These are phyloP conservation scores for Drosophila buzzatii DNA, from an alignment of 2,888 invertebrate genomes.

Conservation along the genomic window DNA sequence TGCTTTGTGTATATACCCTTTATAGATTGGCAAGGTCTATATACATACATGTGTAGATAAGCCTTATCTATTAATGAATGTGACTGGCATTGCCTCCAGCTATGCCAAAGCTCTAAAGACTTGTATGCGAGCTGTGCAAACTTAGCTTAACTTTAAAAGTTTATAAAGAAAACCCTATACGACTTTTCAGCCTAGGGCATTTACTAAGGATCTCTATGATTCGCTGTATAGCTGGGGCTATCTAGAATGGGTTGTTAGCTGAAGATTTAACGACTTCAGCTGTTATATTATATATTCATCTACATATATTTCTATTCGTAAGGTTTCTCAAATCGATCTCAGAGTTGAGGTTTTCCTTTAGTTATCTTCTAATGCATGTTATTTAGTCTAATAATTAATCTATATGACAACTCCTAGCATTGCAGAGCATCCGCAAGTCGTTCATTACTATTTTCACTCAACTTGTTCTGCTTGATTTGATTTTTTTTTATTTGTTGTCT, in stretches of 20 bases:
- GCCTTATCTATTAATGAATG: not conserved
- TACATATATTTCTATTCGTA: too few species aligned
- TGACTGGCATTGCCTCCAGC: not conserved
- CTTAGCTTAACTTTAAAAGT: not conserved
- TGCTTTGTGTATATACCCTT: conserved; percentile 21
- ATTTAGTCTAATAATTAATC: not conserved
- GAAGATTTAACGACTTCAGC: too few species aligned
- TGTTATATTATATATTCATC: too few species aligned
- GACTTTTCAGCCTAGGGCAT: too few species aligned
- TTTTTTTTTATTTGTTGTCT: conserved; percentile 28
- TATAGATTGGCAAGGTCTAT: not conserved
- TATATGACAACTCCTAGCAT: not conserved
- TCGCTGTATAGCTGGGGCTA: too few species aligned
- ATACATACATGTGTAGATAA: too few species aligned
- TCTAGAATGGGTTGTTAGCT: too few species aligned
- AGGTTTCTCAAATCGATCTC: too few species aligned
- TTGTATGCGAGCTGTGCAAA: not conserved
- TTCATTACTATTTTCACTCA: not conserved
- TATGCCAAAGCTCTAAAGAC: not conserved
- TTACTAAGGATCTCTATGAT: too few species aligned
- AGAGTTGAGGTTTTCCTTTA: too few species aligned
- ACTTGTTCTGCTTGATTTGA: conserved; percentile 36
- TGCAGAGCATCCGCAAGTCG: conserved; percentile 31
- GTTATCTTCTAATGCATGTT: too few species aligned
- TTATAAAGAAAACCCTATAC: not conserved